These are phyloP conservation scores for Mythimna ferrago DNA, from an alignment of 2,888 invertebrate genomes.

Conservation along the genomic window DNA sequence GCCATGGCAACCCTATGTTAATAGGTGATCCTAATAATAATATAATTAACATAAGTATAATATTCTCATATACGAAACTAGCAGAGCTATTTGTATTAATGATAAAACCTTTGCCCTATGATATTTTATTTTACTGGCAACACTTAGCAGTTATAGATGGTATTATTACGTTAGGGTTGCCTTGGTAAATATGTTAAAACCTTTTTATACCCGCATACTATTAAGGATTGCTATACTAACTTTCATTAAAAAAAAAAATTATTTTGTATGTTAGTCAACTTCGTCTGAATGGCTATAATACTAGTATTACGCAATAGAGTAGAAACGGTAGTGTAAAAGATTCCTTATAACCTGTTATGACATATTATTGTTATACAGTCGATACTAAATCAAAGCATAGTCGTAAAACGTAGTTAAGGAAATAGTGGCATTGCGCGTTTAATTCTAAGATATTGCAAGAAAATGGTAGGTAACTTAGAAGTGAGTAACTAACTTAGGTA, in stretches of 20 bases:
- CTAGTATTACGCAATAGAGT: neutral
- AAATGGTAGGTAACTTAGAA: neutral
- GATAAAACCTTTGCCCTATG: conserved; percentile 44
- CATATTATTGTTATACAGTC: conserved; percentile 30
- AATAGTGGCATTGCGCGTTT: conserved; percentile 4
- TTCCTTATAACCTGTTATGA: conserved; percentile 18
- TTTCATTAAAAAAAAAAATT: neutral
- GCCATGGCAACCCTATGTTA: conserved; percentile 15
- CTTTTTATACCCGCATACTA: neutral
- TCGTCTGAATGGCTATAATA: neutral
- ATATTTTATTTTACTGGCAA: conserved; percentile 57
- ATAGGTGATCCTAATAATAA: conserved; percentile 3
- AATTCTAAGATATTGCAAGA: neutral
- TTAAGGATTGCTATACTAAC: neutral
- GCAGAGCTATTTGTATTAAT: conserved; percentile 30
- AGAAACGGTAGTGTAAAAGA: conserved; percentile 1
- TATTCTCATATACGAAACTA: conserved; percentile 22
- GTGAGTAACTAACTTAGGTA: too few relatives aligned
- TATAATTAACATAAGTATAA: conserved; percentile 8
- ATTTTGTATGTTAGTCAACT: neutral
- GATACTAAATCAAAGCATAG: conserved; percentile 33
- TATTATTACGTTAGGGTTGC: conserved; percentile 41
- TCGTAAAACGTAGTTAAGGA: conserved; percentile 20
- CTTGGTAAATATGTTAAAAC: neutral
- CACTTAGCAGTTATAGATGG: conserved; percentile 48